Evolutionary conservation across 2,113 vertebrate species (phyloP).

Genomic region (Myodes glareolus): DNA sequence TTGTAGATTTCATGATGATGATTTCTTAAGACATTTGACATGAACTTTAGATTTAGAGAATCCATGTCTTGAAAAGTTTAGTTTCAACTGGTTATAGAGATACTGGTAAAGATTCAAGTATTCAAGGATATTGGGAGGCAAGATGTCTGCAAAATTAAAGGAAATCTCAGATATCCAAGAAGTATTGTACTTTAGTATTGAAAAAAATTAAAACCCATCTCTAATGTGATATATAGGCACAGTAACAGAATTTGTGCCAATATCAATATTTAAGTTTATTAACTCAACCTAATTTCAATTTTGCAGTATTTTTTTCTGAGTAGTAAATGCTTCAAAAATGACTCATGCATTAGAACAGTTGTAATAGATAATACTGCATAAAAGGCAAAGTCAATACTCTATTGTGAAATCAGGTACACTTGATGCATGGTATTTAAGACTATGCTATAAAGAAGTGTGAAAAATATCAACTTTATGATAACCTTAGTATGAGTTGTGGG

Average conservation of each 20-base stretch:
- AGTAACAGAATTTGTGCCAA: slow-evolving; percentile 38
- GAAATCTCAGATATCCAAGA: not conserved
- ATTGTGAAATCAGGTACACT: not conserved
- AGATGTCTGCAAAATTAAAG: not conserved
- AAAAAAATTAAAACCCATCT: slow-evolving; percentile 58
- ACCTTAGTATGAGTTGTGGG: not conserved
- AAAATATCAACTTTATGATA: not conserved
- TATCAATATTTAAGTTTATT: slow-evolving; percentile 63
- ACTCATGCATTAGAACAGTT: not conserved
- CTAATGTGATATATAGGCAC: not conserved
- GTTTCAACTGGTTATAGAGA: not conserved
- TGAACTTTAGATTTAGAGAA: not conserved
- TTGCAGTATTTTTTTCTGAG: slow-evolving; percentile 23
- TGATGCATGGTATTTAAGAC: not conserved
- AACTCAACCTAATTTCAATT: slow-evolving; percentile 40
- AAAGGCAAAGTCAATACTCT: slow-evolving; percentile 15
- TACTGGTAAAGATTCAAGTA: not conserved
- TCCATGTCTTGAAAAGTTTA: not conserved
- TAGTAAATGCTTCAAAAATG: slow-evolving; percentile 47
- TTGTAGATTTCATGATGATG: not conserved
- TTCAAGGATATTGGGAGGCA: not conserved
- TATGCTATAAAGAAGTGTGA: not conserved
- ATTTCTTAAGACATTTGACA: not conserved
- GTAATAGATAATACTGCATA: not conserved
- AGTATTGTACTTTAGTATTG: not conserved